Evolutionary conservation across 2,113 vertebrate genomes (phyloP).

Genomic region (Xiphorhynchus elegans): DNA sequence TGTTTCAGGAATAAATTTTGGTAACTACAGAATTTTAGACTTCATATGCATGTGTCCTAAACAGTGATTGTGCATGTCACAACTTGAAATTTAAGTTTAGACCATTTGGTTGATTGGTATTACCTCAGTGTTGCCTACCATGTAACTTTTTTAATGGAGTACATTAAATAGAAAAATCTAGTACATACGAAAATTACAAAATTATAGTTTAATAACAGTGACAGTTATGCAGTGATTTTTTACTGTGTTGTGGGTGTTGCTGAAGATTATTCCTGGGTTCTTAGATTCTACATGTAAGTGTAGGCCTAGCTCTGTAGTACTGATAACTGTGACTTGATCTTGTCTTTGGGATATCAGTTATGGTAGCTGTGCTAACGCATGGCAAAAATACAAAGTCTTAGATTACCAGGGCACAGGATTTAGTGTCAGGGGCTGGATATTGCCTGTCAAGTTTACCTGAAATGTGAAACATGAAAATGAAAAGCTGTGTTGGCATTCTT

Average conservation of each 20-base stretch:
- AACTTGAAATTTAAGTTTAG: neutral
- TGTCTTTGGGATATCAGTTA: neutral
- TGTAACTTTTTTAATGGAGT: neutral
- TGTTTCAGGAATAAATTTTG: neutral
- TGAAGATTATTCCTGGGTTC: neutral
- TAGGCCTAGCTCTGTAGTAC: neutral
- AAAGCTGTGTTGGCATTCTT: neutral
- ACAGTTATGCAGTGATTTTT: neutral
- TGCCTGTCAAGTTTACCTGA: neutral
- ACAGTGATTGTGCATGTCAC: neutral
- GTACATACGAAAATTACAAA: neutral
- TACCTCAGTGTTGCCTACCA: neutral
- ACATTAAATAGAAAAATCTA: neutral
- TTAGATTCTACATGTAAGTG: neutral
- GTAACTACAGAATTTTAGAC: neutral
- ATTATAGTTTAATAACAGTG: neutral
- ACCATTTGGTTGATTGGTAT: neutral
- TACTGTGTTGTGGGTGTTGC: neutral
- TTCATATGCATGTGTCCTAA: neutral
- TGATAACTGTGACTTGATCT: neutral
- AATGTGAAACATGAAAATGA: neutral
- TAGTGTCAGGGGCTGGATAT: neutral
- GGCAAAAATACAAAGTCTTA: neutral
- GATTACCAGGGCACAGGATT: neutral
- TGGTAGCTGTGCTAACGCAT: neutral